These are phyloP conservation scores for Oryzaephilus surinamensis DNA, from an alignment of 1,140 invertebrate genomes.

Conservation along the genomic window DNA sequence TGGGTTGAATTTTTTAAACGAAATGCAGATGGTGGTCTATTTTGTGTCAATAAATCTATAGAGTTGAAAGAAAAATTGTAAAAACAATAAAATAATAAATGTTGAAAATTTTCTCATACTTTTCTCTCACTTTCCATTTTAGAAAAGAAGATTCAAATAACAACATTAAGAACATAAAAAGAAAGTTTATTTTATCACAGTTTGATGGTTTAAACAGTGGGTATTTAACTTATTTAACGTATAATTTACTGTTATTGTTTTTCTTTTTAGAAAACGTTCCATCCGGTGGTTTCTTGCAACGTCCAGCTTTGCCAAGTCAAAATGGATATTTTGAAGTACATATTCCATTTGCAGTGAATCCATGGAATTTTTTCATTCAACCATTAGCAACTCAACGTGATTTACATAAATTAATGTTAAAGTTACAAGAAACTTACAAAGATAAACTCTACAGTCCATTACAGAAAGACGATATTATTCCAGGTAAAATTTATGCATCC, in stretches of 20 bases:
- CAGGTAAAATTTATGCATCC: conserved; percentile 32
- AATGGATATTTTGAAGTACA: conserved; percentile 26
- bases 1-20: conserved; percentile 51
- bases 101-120: too few species aligned
- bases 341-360: conserved; percentile 31
- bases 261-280: conserved; percentile 25
- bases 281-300: conserved; percentile 20
- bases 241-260: too few species aligned
- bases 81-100: conserved; percentile 13
- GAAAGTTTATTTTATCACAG: conserved; percentile 3
- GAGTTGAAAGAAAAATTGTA: conserved; percentile 34
- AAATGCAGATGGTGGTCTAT: conserved; percentile 43
- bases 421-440: conserved; percentile 26
- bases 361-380: conserved; percentile 34
- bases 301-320: conserved; percentile 18
- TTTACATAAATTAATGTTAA: conserved; percentile 24
- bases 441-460: conserved; percentile 19
- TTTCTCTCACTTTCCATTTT: conserved; percentile 4
- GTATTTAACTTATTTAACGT: too few species aligned
- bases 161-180: conserved; percentile 1
- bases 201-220: conserved; percentile 1
- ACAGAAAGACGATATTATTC: conserved; percentile 25
- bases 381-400: conserved; percentile 19
- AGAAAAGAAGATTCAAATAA: too few species aligned
- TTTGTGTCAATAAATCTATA: conserved; percentile 50